Evolutionary conservation across 2,888 invertebrate genomes (phyloP).

Genomic region (Tipula vernalis): DNA sequence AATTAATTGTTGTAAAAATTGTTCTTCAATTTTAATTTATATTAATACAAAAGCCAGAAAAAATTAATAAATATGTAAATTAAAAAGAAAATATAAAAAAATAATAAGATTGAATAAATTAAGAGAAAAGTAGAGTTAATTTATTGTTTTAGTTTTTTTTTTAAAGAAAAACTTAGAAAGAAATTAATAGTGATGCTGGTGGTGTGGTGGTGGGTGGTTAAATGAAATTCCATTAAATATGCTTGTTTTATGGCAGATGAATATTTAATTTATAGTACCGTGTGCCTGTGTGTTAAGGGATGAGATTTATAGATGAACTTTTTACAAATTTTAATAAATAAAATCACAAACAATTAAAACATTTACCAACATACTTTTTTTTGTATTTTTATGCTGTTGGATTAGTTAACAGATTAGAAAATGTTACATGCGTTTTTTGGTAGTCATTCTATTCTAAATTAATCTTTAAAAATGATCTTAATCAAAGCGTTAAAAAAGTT

Average conservation of each 20-base stretch:
- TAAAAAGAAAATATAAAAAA: not conserved
- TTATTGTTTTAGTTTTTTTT: not conserved
- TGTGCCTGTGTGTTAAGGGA: too few relatives aligned
- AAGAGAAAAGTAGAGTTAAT: not conserved
- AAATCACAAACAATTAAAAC: not conserved
- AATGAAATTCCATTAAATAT: not conserved
- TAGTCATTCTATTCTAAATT: not conserved
- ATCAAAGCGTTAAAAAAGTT: not conserved
- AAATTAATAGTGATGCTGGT: not conserved
- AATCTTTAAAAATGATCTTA: not conserved
- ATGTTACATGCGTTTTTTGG: not conserved
- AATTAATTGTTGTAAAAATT: not conserved
- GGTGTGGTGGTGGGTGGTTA: not conserved
- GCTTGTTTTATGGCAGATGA: not conserved
- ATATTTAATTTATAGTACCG: not conserved
- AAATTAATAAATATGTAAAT: not conserved
- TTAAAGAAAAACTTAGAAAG: not conserved
- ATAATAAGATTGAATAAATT: conserved; percentile 4
- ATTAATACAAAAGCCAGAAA: not conserved
- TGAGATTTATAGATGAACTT: not conserved
- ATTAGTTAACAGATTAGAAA: not conserved
- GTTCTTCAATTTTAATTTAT: not conserved
- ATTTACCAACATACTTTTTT: not conserved
- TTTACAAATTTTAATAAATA: not conserved
- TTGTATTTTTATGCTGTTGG: not conserved